Conservation (phyloP, 1,140 invertebrate species). For the Lepidotrigona ventralis region DNA sequence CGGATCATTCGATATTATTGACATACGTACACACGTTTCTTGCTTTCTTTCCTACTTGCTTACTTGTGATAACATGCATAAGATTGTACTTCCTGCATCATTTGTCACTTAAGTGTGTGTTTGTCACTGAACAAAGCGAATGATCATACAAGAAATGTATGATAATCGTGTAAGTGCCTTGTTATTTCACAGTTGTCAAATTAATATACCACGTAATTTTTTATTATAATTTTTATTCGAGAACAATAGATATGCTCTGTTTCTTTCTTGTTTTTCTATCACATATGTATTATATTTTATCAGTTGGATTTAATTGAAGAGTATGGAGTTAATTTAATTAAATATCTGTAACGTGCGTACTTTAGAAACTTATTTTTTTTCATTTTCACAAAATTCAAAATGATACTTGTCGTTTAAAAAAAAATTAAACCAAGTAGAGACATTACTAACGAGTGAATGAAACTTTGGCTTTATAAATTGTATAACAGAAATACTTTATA, state of each 20-base stretch:
- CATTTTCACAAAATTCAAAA: background rate
- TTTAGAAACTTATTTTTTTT: background rate
- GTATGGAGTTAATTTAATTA: no score
- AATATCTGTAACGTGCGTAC: background rate
- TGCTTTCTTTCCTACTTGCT: background rate
- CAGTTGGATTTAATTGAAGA: background rate
- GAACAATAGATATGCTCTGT: background rate
- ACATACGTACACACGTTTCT: background rate
- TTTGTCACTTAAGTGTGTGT: constrained; percentile 12
- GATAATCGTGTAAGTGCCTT: background rate
- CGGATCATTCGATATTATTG: background rate
- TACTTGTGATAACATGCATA: constrained; percentile 10
- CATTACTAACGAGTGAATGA: no score
- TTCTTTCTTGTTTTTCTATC: background rate
- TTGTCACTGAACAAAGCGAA: background rate
- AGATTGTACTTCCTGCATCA: background rate
- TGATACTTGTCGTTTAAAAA: background rate
- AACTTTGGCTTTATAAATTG: background rate
- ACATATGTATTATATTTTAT: background rate
- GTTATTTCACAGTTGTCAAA: background rate
- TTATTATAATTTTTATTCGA: no score
- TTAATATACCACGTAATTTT: background rate
- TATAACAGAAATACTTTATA: background rate
- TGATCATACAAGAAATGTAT: background rate
- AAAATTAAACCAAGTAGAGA: background rate